phyloP scores from a whole-genome alignment of 2,113 vertebrate genomes.

The Monopterus albus region DNA sequence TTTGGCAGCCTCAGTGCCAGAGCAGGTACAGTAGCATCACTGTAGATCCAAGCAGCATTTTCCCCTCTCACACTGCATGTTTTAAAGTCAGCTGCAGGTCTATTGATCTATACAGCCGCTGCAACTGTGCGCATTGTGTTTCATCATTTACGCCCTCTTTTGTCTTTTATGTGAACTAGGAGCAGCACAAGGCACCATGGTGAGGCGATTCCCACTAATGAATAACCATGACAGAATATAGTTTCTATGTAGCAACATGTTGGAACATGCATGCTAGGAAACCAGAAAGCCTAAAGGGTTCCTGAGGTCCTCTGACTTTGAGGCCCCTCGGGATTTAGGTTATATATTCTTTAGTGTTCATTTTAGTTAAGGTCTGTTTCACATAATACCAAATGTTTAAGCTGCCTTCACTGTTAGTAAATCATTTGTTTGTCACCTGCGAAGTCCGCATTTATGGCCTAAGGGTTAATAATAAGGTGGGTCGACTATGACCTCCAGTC shows the following conservation, averaged over 20 bases:
- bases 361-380: too few relatives aligned
- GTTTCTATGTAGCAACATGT: constrained; percentile 14
- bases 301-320: background rate
- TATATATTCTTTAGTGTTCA: too few relatives aligned
- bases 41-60: background rate
- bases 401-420: constrained; percentile 6
- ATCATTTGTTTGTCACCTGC: constrained; percentile 5
- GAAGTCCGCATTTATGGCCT: constrained; percentile 5
- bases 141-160: constrained; percentile 30
- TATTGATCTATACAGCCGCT: constrained; percentile 8
- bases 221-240: constrained; percentile 16
- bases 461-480: constrained; percentile 37
- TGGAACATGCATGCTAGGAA: background rate
- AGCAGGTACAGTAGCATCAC: background rate
- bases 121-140: constrained; percentile 34
- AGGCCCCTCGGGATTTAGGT: too few relatives aligned
- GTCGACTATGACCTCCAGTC: constrained; percentile 27
- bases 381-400: too few relatives aligned
- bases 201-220: constrained; percentile 18
- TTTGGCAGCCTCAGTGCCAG: background rate
- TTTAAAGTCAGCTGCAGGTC: background rate
- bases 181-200: background rate
- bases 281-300: background rate
- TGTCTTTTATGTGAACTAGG: too few relatives aligned
- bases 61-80: background rate